Evolutionary conservation across 1,140 invertebrate genomes (phyloP).

Genomic region (Drosophila serrata): DNA sequence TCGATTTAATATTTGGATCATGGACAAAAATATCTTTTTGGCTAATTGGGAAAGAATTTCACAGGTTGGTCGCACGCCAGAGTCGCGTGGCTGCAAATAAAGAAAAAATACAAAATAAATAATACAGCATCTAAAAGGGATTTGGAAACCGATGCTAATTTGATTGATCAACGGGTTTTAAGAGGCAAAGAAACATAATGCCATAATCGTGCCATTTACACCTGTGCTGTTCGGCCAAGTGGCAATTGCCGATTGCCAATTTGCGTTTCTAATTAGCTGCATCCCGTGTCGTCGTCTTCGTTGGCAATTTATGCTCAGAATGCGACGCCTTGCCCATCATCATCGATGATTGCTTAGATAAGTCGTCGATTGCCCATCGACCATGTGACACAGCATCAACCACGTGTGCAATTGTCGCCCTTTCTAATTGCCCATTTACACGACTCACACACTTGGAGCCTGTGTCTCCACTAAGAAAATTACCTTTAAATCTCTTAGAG

Average conservation of each 20-base stretch:
- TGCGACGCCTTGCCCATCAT: constrained; percentile 9
- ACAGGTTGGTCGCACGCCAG: constrained; percentile 37
- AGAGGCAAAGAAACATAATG: constrained; percentile 24
- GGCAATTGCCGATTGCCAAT: constrained; percentile 72
- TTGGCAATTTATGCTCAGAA: constrained; percentile 59
- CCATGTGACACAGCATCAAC: constrained; percentile 52
- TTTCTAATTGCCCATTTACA: constrained; percentile 46
- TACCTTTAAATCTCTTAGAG: not conserved
- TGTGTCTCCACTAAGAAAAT: not conserved
- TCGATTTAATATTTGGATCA: not conserved
- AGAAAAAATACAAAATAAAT: constrained; percentile 5
- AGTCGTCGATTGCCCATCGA: constrained; percentile 22
- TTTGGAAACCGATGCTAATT: constrained; percentile 67
- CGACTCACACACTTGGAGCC: not conserved
- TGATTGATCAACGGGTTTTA: constrained; percentile 62
- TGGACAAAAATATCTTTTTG: constrained; percentile 2
- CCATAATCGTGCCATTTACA: constrained; percentile 69
- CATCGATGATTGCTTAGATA: constrained; percentile 54
- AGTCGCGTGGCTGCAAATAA: constrained; percentile 45
- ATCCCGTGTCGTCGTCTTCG: constrained; percentile 47
- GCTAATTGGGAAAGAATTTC: constrained; percentile 46
- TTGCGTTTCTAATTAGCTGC: constrained; percentile 77
- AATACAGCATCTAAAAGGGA: constrained; percentile 31
- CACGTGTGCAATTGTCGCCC: constrained; percentile 46
- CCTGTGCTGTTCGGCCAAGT: constrained; percentile 60